phyloP scores from a whole-genome alignment of 2,113 vertebrate genomes.

The Campylomormyrus tamandua region DNA sequence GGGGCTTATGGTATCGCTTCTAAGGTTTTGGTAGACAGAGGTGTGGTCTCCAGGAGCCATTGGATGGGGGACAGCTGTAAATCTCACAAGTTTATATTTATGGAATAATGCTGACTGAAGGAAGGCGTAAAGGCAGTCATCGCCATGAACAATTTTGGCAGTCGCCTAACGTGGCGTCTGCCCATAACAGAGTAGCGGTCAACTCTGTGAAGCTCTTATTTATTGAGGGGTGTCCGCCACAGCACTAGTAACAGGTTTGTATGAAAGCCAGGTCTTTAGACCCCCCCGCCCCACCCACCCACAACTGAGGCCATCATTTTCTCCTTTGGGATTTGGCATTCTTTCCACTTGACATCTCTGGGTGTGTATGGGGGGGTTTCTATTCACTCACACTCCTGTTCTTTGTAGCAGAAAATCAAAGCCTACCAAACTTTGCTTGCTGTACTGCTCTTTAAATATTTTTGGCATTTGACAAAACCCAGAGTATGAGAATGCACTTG shows the following conservation, averaged over 20 bases:
- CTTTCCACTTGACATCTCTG: constrained; percentile 56
- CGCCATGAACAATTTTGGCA: neutral
- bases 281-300: constrained; percentile 7
- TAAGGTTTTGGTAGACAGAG: neutral
- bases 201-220: neutral
- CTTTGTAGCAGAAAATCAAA: constrained; percentile 35
- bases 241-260: constrained; percentile 28
- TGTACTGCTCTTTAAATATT: constrained; percentile 47
- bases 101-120: neutral
- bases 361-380: constrained; percentile 38
- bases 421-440: constrained; percentile 22
- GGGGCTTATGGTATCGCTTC: neutral
- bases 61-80: neutral
- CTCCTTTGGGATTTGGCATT: constrained; percentile 56
- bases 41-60: neutral
- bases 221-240: neutral
- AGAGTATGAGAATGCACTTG: neutral
- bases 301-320: constrained; percentile 25
- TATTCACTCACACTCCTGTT: constrained; percentile 41
- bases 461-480: neutral
- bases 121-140: neutral
- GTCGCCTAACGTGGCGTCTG: neutral
- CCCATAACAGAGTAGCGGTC: neutral
- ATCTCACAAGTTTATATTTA: neutral
- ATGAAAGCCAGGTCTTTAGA: constrained; percentile 24